These are phyloP conservation scores for Hybognathus amarus DNA, from an alignment of 2,797 vertebrate species.

Conservation along the genomic window DNA sequence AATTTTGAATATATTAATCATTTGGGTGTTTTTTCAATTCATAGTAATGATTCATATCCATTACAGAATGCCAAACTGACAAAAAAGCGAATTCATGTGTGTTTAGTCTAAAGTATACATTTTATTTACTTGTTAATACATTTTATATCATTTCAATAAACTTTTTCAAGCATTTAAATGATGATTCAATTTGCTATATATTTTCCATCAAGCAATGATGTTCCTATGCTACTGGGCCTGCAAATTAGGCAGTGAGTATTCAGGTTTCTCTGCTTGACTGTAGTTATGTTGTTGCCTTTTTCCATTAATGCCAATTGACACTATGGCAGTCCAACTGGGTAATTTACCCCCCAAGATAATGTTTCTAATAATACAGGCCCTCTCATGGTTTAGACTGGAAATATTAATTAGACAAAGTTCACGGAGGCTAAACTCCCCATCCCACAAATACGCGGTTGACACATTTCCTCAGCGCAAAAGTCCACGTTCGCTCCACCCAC, in stretches of 20 bases:
- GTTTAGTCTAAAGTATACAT: not conserved
- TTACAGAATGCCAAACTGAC: not conserved
- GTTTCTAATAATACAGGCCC: constrained; percentile 72
- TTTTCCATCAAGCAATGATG: not conserved
- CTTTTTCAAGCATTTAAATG: not conserved
- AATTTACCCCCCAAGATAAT: constrained; percentile 63
- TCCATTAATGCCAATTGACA: constrained; percentile 52
- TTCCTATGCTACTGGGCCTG: constrained; percentile 10
- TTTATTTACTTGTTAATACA: not conserved
- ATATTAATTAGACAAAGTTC: constrained; percentile 79
- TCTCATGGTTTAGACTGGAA: constrained; percentile 64
- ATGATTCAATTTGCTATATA: not conserved
- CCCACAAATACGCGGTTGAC: constrained; percentile 72
- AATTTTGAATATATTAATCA: not conserved
- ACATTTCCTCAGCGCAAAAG: constrained; percentile 64
- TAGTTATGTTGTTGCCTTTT: constrained; percentile 39
- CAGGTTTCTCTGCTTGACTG: constrained; percentile 32
- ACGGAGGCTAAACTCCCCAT: constrained; percentile 71
- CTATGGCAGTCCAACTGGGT: constrained; percentile 59
- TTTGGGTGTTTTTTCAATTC: not conserved
- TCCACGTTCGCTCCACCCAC: constrained; percentile 58
- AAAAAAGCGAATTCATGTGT: not conserved
- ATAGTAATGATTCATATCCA: not conserved
- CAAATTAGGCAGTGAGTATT: constrained; percentile 12
- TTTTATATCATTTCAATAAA: too few species aligned